Evolutionary conservation across 2,797 vertebrate genomes (phyloP), one percentile per base, ranked within the genome.

Genomic region (Cygnus olor): DNA sequence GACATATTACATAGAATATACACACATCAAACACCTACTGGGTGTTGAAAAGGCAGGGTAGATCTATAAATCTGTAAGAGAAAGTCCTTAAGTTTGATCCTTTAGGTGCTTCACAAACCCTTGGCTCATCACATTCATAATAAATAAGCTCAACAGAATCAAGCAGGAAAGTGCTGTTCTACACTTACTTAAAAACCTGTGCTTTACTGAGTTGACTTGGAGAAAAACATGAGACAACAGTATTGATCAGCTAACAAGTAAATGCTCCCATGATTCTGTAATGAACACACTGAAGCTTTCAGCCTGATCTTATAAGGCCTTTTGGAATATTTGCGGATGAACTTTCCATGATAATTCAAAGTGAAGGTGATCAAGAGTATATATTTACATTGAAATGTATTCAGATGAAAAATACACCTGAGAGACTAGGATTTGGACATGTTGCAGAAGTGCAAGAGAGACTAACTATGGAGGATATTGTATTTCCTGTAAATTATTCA

Each of bases 381-480:
- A 57, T 80, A n/a, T 27, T 69, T 90, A n/a, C 56, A 84, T 73
- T 85, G 47, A 90, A 94, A 94, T 73, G 6, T 66, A 87, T 92
- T 89, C 68, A 78, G 28, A 85, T 87, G 21, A 90, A 93, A 94
- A 89, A 87, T 77, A 51, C n/a, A 77, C 74, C 57, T 80, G 64
- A 92, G 74, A 6, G 3, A 66, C 34, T 1, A 2, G n/a, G 56
- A 76, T 80, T 44, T 57, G 36, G 24, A 53, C 38, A 18, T 49
- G 24, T 38, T 66, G 28, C n/a, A 76, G 25, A 53, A 73, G 32
- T 66, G 25, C 47, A 94, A 77, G 44, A 79, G 66, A 79, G 32
- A 63, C 38, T 66, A 79, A 65, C 38, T 61, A n/a, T 47, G 36
- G 71, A 30, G 44, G 66, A 82, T 63, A 63, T 21, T 63, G 3